Percentiles rank a stretch among this genome's conserved stretches.
Conservation (phyloP, 2,797 vertebrate genomes). For the Sebastes hopkinsi region DNA sequence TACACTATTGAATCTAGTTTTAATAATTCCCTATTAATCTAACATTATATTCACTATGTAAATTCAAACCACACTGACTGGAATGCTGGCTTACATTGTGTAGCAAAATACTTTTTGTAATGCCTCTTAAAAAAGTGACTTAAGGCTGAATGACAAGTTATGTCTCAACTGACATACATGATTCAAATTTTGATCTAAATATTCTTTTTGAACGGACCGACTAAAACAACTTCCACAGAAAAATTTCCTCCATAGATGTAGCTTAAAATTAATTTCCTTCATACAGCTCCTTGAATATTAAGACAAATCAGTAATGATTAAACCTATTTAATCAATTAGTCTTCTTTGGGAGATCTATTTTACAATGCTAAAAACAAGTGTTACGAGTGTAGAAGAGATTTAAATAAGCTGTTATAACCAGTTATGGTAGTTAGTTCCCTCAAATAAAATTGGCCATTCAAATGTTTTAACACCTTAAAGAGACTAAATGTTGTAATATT, state of each 20-base stretch:
- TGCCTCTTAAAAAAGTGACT: conserved; percentile 15
- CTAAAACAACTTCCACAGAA: not conserved
- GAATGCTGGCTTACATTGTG: not conserved
- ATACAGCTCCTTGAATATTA: not conserved
- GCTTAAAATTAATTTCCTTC: not conserved
- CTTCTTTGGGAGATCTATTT: conserved; percentile 34
- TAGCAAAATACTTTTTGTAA: conserved; percentile 31
- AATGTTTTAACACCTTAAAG: conserved; percentile 29
- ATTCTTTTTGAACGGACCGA: not conserved
- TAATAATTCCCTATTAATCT: not conserved
- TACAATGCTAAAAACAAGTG: conserved; percentile 3
- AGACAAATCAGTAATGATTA: not conserved
- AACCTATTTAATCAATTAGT: conserved; percentile 22
- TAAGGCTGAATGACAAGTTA: not conserved
- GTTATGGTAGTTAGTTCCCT: conserved; percentile 23
- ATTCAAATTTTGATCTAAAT: not conserved
- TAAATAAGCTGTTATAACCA: conserved; percentile 3
- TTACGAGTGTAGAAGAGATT: not conserved
- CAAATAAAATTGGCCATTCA: not conserved
- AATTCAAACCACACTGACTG: conserved; percentile 10
- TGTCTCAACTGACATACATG: not conserved
- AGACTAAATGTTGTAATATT: not conserved
- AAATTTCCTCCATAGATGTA: not conserved
- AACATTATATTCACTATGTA: not conserved
- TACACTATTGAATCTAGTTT: not conserved